Percentiles rank a stretch among this genome's conserved stretches.
These are phyloP conservation scores for Phaonia tiefii DNA, from an alignment of 2,888 invertebrate genomes.

Conservation along the genomic window DNA sequence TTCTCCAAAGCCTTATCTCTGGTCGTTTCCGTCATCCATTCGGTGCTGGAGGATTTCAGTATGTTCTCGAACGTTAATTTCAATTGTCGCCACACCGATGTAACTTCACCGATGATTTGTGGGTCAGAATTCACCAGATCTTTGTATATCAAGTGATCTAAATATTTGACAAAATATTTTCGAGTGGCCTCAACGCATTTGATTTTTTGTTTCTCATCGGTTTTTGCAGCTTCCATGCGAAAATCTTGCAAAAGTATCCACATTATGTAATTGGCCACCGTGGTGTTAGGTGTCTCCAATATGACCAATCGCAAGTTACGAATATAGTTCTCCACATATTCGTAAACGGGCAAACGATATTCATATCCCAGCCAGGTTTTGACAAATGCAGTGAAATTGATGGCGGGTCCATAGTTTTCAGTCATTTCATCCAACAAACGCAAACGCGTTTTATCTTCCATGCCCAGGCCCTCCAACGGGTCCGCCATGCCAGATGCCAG, in stretches of 20 bases:
- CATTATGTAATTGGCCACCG: conserved; percentile 77
- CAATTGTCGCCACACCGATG: conserved; percentile 73
- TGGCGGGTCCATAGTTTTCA: conserved; percentile 69
- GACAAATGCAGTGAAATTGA: conserved; percentile 75
- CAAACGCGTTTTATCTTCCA: conserved; percentile 70
- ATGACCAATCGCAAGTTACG: conserved; percentile 72
- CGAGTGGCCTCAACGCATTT: conserved; percentile 71
- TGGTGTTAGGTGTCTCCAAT: conserved; percentile 69
- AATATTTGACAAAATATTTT: conserved; percentile 71
- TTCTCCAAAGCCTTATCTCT: conserved; percentile 72
- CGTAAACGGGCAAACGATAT: conserved; percentile 74
- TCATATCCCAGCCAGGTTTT: conserved; percentile 74
- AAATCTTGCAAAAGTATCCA: conserved; percentile 73
- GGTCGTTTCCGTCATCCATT: conserved; percentile 72
- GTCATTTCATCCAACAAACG: conserved; percentile 71
- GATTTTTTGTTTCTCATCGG: conserved; percentile 65
- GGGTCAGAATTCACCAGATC: conserved; percentile 63
- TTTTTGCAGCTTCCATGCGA: conserved; percentile 63
- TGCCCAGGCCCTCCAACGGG: conserved; percentile 66
- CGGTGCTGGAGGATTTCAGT: conserved; percentile 62
- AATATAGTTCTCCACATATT: conserved; percentile 73
- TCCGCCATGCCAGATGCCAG: conserved; percentile 70
- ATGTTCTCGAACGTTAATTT: conserved; percentile 71
- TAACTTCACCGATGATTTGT: conserved; percentile 64
- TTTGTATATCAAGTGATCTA: conserved; percentile 74